A percentile compares a stretch with the other conserved stretches of the same genome.
Evolutionary conservation across 2,888 invertebrate genomes (phyloP).

Genomic region (Parnassius apollo): DNA sequence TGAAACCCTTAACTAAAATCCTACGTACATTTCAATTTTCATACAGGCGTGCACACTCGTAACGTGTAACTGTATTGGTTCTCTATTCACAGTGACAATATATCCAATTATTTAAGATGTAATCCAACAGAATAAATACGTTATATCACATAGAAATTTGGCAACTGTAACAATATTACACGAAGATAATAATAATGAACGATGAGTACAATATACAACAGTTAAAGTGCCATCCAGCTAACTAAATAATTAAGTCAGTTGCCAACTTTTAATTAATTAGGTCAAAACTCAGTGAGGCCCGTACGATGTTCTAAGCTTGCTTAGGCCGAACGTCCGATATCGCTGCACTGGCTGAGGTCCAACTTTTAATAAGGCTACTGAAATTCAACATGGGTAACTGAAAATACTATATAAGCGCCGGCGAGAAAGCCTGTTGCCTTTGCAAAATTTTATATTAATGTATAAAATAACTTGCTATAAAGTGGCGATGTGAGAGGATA

Average conservation of each 20-base stretch:
- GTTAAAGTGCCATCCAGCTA: conserved; percentile 23
- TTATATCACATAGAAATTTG: conserved; percentile 23
- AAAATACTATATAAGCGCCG: conserved; percentile 39
- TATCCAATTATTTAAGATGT: not conserved
- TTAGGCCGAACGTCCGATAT: conserved; percentile 37
- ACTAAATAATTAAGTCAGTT: conserved; percentile 32
- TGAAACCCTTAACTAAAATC: too few species aligned
- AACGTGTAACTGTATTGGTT: too few species aligned
- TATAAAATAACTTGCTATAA: too few species aligned
- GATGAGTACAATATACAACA: conserved; percentile 17
- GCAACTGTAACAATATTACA: conserved; percentile 1
- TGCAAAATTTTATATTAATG: too few species aligned
- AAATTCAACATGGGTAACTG: conserved; percentile 52
- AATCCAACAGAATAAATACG: not conserved
- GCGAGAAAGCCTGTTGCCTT: too few species aligned
- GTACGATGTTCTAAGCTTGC: conserved; percentile 23
- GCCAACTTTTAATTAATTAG: conserved; percentile 43
- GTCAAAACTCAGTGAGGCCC: conserved; percentile 33
- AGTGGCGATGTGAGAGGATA: too few species aligned
- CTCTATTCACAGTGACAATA: too few species aligned
- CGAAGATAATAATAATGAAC: conserved; percentile 13
- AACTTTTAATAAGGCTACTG: conserved; percentile 64
- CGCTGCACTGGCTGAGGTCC: conserved; percentile 47
- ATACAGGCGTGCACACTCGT: too few species aligned
- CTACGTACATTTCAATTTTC: too few species aligned